phyloP scores from a whole-genome alignment of 2,113 vertebrate species.

The Microcebus ravelobensis region DNA sequence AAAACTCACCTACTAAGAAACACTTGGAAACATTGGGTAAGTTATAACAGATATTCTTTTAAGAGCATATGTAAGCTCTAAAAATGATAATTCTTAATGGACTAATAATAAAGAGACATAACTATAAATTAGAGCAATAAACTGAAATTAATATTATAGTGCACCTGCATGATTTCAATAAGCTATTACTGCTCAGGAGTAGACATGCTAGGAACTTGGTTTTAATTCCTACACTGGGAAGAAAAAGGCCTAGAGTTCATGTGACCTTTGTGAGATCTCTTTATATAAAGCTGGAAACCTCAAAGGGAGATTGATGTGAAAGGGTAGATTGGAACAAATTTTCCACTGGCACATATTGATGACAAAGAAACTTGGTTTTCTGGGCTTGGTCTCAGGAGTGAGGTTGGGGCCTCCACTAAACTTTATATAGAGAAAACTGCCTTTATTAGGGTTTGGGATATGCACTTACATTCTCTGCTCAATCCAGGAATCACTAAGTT shows the following conservation, averaged over 20 bases:
- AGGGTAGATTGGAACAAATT: neutral
- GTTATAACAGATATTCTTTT: neutral
- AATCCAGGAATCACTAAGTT: neutral
- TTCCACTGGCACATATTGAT: neutral
- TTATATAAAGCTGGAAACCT: neutral
- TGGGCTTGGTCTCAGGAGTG: neutral
- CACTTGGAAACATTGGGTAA: neutral
- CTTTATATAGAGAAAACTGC: neutral
- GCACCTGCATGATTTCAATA: neutral
- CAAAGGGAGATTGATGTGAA: neutral
- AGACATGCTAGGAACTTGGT: neutral
- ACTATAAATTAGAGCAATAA: neutral
- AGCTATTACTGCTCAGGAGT: rapidly evolving
- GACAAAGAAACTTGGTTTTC: neutral
- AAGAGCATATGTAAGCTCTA: neutral
- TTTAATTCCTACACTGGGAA: neutral
- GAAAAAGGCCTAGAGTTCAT: no score
- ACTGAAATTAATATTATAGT: neutral
- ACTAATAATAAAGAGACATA: neutral
- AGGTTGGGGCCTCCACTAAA: neutral
- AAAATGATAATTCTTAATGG: neutral
- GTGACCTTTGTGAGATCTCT: neutral
- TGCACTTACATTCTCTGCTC: neutral
- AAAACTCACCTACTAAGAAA: neutral
- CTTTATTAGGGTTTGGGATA: neutral